Evolutionary conservation across 2,113 vertebrate genomes (phyloP).

Genomic region (Micronycteris hirsuta): DNA sequence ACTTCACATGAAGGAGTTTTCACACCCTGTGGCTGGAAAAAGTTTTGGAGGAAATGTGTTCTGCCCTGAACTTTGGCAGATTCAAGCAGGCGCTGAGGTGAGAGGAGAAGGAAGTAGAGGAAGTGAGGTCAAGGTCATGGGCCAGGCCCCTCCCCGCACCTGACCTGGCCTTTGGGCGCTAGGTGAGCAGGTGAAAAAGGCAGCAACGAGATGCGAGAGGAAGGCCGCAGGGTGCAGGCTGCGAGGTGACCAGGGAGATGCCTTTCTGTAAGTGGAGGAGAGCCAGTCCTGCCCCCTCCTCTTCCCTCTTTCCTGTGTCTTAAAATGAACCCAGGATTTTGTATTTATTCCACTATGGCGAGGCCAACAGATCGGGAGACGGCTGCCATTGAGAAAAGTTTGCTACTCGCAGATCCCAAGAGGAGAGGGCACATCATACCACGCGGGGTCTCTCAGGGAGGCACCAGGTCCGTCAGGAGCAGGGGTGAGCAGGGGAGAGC

Average conservation of each 20-base stretch:
- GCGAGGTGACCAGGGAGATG: fast-evolving
- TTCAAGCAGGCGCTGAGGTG: background rate
- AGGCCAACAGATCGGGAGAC: background rate
- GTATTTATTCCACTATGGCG: background rate
- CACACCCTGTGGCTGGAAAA: background rate
- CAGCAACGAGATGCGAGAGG: background rate
- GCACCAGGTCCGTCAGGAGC: fast-evolving
- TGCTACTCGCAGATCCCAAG: background rate
- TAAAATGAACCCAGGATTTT: background rate
- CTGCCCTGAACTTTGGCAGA: background rate
- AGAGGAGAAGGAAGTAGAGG: background rate
- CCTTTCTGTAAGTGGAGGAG: background rate
- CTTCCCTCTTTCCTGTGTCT: background rate
- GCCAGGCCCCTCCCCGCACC: background rate
- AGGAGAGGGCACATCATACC: background rate
- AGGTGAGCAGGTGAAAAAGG: background rate
- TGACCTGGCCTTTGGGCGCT: background rate
- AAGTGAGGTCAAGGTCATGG: background rate
- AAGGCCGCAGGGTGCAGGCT: background rate
- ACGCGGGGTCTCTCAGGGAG: background rate
- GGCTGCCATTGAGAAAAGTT: background rate
- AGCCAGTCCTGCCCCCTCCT: background rate
- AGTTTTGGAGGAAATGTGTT: background rate
- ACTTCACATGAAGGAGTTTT: background rate
- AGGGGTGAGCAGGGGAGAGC: background rate